Base-by-base conservation (phyloP, 2,797 vertebrate genomes). In the Fratercula arctica region DNA sequence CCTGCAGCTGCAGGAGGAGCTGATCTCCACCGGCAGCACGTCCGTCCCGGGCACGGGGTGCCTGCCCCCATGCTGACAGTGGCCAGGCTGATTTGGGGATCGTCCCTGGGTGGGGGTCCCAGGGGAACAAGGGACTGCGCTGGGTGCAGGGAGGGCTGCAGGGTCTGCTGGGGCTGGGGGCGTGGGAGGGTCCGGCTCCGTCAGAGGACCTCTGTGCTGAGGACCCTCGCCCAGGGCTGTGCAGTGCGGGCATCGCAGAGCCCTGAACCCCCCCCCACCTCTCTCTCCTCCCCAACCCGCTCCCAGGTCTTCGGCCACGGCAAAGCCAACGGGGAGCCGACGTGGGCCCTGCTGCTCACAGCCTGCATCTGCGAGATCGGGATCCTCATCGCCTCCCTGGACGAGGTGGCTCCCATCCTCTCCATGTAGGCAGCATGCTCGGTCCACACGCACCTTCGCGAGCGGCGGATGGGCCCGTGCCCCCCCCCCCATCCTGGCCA, bases 341-440 rank as follows among this genome's bases (percentile, higher is more conserved):
- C 99, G 1, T 99, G 99, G 99, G 99, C 99, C 11, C 98, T 99
- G 90, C 98, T 99, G 80, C 98, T 99, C 94, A 99, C 99, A 0
- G 99, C 99, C 73, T 99, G 98, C 92, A 99, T 99, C 98, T 99
- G 99, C 6, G 99, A 99, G 98, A 99, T 98, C 3, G 99, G 99
- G 74, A 99, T 99, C 98, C 99, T 99, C 95, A 99, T 99, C 15
- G 99, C 99, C 11, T 99, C 99, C 76, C 98, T 99, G 85, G 99
- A 99, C 41, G 97, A 99, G 48, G 99, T 99, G 54, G 99, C 99
- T 95, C 99, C 99, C 83, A 99, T 99, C 97, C 99, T 99, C 91
- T 99, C 99, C 93, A 99, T 99, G 99, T 99, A 98, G 96, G 98
- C 97, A 97, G 91, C 91, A 24, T 51, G 56, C 46, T 53, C 7